These are phyloP conservation scores for Chymomyza fuscimana DNA, from an alignment of 2,888 invertebrate genomes.

Conservation along the genomic window DNA sequence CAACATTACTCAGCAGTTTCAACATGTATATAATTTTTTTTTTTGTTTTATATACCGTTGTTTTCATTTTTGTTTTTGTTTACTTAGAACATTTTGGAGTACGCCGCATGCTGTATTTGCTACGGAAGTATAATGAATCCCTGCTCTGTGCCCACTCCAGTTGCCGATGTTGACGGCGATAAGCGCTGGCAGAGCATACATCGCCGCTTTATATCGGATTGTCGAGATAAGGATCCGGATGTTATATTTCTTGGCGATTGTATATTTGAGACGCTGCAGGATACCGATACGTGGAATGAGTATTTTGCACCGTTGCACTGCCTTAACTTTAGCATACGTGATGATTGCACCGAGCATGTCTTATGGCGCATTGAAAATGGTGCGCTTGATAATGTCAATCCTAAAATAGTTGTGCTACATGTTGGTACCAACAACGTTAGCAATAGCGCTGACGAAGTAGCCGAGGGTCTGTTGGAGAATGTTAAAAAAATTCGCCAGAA, in stretches of 20 bases:
- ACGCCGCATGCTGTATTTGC: constrained; percentile 4
- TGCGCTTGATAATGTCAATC: constrained; percentile 92
- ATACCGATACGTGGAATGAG: constrained; percentile 93
- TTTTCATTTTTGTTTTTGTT: neutral
- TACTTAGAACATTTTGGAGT: neutral
- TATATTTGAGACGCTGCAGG: constrained; percentile 89
- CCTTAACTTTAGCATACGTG: constrained; percentile 91
- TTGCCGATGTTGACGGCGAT: constrained; percentile 90
- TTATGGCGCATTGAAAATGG: constrained; percentile 95
- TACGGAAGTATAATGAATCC: constrained; percentile 83
- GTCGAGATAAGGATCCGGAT: constrained; percentile 94
- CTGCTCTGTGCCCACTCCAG: constrained; percentile 86
- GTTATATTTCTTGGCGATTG: constrained; percentile 95
- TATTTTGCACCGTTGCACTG: constrained; percentile 95
- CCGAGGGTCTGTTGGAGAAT: constrained; percentile 90
- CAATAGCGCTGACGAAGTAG: constrained; percentile 89
- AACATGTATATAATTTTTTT: neutral
- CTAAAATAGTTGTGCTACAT: constrained; percentile 93
- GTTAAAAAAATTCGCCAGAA: constrained; percentile 87
- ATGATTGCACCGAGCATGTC: constrained; percentile 92
- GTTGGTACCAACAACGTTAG: constrained; percentile 94
- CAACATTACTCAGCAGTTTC: neutral
- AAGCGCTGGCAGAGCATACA: constrained; percentile 84
- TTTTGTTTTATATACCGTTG: neutral
- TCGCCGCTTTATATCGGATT: constrained; percentile 90